A percentile compares a stretch with the other conserved stretches of the same genome.
Conservation (phyloP, 2,888 invertebrate species). For the Eupithecia tripunctaria region DNA sequence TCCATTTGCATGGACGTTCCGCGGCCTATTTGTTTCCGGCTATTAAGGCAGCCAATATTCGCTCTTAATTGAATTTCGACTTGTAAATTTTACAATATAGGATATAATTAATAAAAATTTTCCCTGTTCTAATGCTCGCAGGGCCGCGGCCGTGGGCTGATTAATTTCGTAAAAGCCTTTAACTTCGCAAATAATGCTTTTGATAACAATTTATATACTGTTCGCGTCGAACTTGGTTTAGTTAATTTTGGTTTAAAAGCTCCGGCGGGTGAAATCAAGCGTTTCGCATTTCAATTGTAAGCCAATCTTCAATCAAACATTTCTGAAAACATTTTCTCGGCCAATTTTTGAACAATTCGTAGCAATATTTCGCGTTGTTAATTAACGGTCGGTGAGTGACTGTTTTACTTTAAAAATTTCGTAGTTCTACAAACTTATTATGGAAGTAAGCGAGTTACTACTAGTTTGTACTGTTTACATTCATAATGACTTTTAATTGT, state of each 20-base stretch:
- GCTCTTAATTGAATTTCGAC: conserved; percentile 77
- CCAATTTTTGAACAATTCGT: background rate
- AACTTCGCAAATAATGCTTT: conserved; percentile 64
- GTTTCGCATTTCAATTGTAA: conserved; percentile 33
- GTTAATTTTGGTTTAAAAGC: conserved; percentile 44
- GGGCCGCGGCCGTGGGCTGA: conserved; percentile 60
- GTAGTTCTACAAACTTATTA: no score
- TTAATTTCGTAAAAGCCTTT: conserved; percentile 70
- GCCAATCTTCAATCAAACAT: conserved; percentile 23
- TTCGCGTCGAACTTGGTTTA: conserved; percentile 37
- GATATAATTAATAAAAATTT: conserved; percentile 76
- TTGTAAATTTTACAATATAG: conserved; percentile 75
- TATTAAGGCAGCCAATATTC: conserved; percentile 72
- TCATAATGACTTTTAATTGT: no score
- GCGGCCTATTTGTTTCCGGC: conserved; percentile 75
- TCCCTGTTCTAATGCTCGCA: conserved; percentile 60
- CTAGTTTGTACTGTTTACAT: no score
- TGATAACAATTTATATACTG: conserved; percentile 56
- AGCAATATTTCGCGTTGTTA: background rate
- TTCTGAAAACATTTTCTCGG: conserved; percentile 10
- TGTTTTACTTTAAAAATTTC: background rate
- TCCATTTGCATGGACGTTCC: conserved; percentile 76
- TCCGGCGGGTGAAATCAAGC: conserved; percentile 42
- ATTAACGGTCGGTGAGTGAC: background rate
- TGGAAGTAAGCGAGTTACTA: no score